phyloP scores from a whole-genome alignment of 2,797 vertebrate species.

The Melanotaenia parkinsoni region DNA sequence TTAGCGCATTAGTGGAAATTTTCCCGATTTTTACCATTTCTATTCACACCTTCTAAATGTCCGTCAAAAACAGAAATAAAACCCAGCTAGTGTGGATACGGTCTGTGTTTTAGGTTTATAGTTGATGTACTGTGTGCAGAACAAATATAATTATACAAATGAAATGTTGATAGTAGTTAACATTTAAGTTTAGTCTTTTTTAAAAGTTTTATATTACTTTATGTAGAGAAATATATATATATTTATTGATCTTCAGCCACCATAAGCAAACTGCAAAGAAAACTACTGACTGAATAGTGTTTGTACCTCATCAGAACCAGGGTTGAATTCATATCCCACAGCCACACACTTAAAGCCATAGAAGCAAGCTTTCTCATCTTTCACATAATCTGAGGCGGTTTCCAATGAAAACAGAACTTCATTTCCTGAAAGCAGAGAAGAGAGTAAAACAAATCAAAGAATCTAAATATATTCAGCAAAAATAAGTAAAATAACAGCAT shows the following conservation, averaged over 20 bases:
- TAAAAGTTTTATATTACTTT: not conserved
- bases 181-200: not conserved
- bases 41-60: not conserved
- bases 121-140: not conserved
- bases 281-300: not conserved
- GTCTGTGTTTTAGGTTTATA: not conserved
- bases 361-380: conserved; percentile 98
- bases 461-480: conserved; percentile 18
- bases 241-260: not conserved
- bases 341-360: conserved; percentile 98
- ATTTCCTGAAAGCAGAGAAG: conserved; percentile 86
- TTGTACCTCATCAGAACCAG: conserved; percentile 93
- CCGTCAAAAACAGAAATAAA: not conserved
- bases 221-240: not conserved
- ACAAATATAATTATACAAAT: not conserved
- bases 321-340: conserved; percentile 98
- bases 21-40: too few relatives aligned
- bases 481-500: conserved; percentile 15
- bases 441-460: conserved; percentile 16
- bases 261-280: not conserved
- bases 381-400: conserved; percentile 98
- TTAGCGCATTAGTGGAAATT: too few relatives aligned
- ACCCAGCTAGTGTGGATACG: too few relatives aligned
- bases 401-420: conserved; percentile 97
- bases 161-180: too few relatives aligned